These are phyloP conservation scores for Baronia brevicornis DNA, from an alignment of 2,888 invertebrate genomes.

Conservation along the genomic window DNA sequence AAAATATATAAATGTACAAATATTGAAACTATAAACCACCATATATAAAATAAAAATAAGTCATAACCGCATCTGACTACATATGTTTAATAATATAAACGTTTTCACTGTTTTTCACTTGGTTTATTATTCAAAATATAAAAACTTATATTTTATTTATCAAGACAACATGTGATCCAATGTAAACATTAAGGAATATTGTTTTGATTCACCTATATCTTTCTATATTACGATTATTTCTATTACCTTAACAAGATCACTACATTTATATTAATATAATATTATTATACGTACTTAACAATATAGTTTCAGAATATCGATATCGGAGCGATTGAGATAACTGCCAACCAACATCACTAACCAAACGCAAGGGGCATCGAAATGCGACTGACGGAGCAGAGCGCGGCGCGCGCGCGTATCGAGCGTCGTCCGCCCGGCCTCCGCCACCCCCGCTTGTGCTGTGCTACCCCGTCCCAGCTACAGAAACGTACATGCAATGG, in stretches of 20 bases:
- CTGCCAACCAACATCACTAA: constrained; percentile 32
- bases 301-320: constrained; percentile 46
- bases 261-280: constrained; percentile 11
- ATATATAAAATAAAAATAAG: no score
- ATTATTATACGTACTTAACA: constrained; percentile 48
- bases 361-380: constrained; percentile 44
- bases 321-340: constrained; percentile 59
- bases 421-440: constrained; percentile 55
- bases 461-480: constrained; percentile 42
- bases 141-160: constrained; percentile 6
- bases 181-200: no score
- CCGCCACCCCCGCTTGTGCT: constrained; percentile 48
- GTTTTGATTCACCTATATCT: no score
- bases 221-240: no score
- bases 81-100: no score
- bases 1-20: neutral
- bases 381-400: constrained; percentile 54
- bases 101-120: no score
- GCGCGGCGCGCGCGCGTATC: constrained; percentile 70
- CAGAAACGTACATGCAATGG: constrained; percentile 20
- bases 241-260: no score
- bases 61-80: no score
- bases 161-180: constrained; percentile 52
- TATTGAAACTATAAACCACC: no score
- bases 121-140: no score